Evolutionary conservation across 1,140 invertebrate species (phyloP).

Genomic region (Muscidifurax raptorellus): DNA sequence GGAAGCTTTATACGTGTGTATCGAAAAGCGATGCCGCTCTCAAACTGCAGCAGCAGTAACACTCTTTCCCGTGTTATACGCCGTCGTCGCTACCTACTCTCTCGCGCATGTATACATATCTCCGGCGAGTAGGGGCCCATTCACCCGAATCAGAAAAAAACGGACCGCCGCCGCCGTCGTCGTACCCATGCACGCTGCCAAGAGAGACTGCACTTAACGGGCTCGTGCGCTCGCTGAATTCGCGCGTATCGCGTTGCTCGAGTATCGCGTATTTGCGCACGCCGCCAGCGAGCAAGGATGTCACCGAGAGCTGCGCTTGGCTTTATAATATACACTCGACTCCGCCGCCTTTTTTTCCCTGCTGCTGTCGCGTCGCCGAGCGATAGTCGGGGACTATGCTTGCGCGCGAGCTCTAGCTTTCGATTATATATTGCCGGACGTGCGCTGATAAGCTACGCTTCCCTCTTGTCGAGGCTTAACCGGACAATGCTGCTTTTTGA

Average conservation of each 20-base stretch:
- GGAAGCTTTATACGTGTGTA: neutral
- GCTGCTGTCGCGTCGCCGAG: no score
- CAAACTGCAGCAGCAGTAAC: neutral
- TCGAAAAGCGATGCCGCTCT: slow-evolving; percentile 9
- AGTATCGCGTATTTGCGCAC: slow-evolving; percentile 46
- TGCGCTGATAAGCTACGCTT: no score
- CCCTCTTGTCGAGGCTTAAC: no score
- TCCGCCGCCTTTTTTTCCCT: no score
- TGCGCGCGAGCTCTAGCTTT: neutral
- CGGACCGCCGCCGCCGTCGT: neutral
- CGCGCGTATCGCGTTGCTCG: slow-evolving; percentile 48
- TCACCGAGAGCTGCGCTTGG: neutral
- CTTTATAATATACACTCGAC: no score
- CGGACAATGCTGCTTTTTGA: no score
- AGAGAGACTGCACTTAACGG: slow-evolving; percentile 35
- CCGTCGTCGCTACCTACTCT: no score
- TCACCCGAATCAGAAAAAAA: slow-evolving; percentile 75
- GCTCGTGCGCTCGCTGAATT: slow-evolving; percentile 35
- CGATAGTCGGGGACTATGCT: neutral
- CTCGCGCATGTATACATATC: neutral
- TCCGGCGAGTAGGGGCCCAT: slow-evolving; percentile 59
- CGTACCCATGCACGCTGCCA: neutral
- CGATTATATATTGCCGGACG: neutral
- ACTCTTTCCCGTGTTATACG: neutral
- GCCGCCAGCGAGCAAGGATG: slow-evolving; percentile 32